phyloP scores from a whole-genome alignment of 2,113 vertebrate species.

The Agapornis roseicollis region DNA sequence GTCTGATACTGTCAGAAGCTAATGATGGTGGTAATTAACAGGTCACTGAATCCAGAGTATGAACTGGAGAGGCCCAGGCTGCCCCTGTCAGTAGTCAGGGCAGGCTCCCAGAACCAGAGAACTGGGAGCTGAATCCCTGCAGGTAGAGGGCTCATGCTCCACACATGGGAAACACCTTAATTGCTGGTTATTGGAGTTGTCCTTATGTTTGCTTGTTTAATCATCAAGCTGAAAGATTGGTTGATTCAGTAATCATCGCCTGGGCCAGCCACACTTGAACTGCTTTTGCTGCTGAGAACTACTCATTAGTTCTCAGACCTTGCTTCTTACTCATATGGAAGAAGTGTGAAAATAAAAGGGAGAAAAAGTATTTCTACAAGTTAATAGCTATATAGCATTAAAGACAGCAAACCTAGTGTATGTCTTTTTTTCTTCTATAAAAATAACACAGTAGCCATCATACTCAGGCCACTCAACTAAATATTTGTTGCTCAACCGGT shows the following conservation, averaged over 20 bases:
- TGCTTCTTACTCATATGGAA: background rate
- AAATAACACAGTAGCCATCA: background rate
- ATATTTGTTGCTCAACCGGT: background rate
- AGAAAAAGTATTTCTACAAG: background rate
- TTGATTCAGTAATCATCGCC: background rate
- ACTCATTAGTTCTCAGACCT: background rate
- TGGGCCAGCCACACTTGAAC: background rate
- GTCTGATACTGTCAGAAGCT: background rate
- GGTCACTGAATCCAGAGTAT: background rate
- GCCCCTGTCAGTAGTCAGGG: background rate
- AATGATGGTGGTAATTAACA: background rate
- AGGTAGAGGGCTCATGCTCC: rapidly evolving
- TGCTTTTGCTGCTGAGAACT: background rate
- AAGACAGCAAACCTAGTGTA: background rate
- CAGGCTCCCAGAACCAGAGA: background rate
- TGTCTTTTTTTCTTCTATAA: background rate
- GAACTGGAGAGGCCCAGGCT: background rate
- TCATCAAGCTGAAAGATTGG: background rate
- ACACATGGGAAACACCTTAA: rapidly evolving
- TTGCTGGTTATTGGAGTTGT: background rate
- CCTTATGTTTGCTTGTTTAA: background rate
- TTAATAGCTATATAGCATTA: background rate
- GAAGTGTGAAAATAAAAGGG: background rate
- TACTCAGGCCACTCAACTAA: background rate
- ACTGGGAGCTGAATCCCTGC: rapidly evolving